phyloP scores from a whole-genome alignment of 2,888 invertebrate genomes.

The Acronicta psi region DNA sequence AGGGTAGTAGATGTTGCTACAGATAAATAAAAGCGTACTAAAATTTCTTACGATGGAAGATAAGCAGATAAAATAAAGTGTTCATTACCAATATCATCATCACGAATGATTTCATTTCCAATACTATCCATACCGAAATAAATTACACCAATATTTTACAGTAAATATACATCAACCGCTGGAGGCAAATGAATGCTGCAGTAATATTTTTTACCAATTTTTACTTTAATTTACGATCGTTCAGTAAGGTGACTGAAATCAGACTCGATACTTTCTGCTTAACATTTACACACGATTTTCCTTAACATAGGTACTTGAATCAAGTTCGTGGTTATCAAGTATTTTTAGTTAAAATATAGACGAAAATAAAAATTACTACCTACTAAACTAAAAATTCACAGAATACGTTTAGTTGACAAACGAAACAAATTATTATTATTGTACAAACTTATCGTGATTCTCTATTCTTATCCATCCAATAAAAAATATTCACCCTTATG shows the following conservation, averaged over 20 bases:
- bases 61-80: no score
- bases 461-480: constrained; percentile 17
- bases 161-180: constrained; percentile 28
- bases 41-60: no score
- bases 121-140: constrained; percentile 29
- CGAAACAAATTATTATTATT: constrained; percentile 42
- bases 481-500: constrained; percentile 12
- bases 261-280: constrained; percentile 61
- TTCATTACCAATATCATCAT: no score
- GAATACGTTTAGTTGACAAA: constrained; percentile 19
- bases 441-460: constrained; percentile 31
- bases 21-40: no score
- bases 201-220: constrained; percentile 57
- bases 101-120: neutral
- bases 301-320: no score
- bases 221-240: constrained; percentile 62
- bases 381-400: no score
- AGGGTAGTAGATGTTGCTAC: no score
- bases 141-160: constrained; percentile 36
- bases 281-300: constrained; percentile 62
- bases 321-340: no score
- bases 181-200: constrained; percentile 40
- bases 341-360: no score
- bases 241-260: constrained; percentile 48
- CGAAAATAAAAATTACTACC: no score